Conservation (phyloP, 2,888 invertebrate genomes). For the Mesopsocus fuscifrons region DNA sequence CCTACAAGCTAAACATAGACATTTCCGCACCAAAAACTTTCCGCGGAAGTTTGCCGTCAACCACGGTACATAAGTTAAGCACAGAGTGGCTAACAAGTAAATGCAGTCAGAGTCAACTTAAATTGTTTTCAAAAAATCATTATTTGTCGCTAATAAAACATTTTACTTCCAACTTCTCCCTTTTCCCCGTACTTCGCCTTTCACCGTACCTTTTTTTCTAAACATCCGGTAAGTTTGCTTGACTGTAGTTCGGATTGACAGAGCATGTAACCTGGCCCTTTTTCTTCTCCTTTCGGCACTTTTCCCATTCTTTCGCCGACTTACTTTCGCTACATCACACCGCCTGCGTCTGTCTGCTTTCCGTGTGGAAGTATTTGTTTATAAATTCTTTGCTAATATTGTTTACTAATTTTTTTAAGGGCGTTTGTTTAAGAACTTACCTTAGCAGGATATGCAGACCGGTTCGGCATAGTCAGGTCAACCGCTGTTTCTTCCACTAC, state of each 20-base stretch:
- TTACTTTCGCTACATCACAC: not conserved
- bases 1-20: not conserved
- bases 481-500: not conserved
- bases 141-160: constrained; percentile 10
- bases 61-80: constrained; percentile 3
- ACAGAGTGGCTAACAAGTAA: not conserved
- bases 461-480: constrained; percentile 1
- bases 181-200: not conserved
- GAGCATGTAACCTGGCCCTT: not conserved
- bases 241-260: not conserved
- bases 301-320: not conserved
- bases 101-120: constrained; percentile 2
- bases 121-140: constrained; percentile 11
- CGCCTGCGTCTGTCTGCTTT: not conserved
- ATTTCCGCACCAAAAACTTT: not conserved
- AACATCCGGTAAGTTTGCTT: not conserved
- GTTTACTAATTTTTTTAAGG: no score
- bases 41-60: not conserved
- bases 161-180: not conserved
- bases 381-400: no score
- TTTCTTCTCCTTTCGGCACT: not conserved
- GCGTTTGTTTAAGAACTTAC: no score
- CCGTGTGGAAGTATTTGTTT: no score
- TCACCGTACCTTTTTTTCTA: not conserved
- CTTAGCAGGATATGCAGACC: no score